These are phyloP conservation scores for Alexandromys fortis DNA, from an alignment of 2,113 vertebrate genomes.

Conservation along the genomic window DNA sequence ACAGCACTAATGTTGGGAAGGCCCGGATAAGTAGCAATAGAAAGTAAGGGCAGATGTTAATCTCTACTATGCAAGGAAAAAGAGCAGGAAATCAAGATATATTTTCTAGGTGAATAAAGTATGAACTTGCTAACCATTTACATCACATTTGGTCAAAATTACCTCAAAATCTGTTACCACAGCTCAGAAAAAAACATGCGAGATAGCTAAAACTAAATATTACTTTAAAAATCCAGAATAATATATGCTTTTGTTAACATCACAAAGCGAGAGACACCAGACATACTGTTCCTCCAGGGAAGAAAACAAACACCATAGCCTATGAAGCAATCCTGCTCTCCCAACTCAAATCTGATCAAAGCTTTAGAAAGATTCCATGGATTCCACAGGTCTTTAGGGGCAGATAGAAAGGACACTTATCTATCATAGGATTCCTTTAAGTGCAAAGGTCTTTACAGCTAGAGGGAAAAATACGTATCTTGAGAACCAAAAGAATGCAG, in stretches of 20 bases:
- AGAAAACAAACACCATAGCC: slow-evolving; percentile 43
- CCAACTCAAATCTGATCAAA: slow-evolving; percentile 69
- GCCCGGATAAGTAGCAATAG: not conserved
- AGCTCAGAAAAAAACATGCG: not conserved
- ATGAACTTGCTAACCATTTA: not conserved
- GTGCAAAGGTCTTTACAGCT: slow-evolving; percentile 75
- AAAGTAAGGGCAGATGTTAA: not conserved
- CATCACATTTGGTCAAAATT: not conserved
- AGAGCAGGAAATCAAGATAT: slow-evolving; percentile 1
- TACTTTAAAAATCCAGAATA: slow-evolving; percentile 22
- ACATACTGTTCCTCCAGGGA: slow-evolving; percentile 22
- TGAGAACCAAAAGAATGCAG: slow-evolving; percentile 44
- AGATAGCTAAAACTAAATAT: not conserved
- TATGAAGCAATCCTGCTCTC: slow-evolving; percentile 53
- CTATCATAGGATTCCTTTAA: slow-evolving; percentile 71
- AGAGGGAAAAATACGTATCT: slow-evolving; percentile 64
- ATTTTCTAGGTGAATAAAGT: slow-evolving; percentile 17
- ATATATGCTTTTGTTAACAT: not conserved
- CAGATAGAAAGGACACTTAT: slow-evolving; percentile 72
- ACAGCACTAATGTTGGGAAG: not conserved
- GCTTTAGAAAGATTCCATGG: slow-evolving; percentile 66
- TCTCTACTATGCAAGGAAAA: not conserved
- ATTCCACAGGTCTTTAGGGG: slow-evolving; percentile 70
- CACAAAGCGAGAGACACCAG: not conserved
- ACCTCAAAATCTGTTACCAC: slow-evolving; percentile 32